Base-by-base conservation (phyloP, 2,113 vertebrate species). In the Podiceps cristatus region DNA sequence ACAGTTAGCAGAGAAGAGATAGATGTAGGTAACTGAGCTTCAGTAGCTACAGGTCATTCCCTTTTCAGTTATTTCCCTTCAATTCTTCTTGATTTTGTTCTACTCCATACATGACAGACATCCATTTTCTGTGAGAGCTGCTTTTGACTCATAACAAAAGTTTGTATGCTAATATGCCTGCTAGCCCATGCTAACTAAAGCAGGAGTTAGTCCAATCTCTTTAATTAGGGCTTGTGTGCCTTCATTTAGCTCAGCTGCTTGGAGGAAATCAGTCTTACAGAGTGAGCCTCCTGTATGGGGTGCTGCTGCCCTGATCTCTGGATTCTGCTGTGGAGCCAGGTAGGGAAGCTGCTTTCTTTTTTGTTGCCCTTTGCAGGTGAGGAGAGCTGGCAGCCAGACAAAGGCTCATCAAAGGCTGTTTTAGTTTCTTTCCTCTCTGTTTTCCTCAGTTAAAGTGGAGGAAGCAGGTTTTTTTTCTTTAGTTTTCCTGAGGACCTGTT, bases 211-310 rank as follows among this genome's bases (percentile, higher is more conserved):
- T 8, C 74, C 44, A 55, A 0, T 37, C 60, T 60, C 47, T 20
- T 90, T 71, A 75, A 82, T 85, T 78, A 75, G 25, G n/a, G 35
- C 18, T 87, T 69, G 20, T 17, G 22, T 79, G 35, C 13, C 29
- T 89, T 85, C 24, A 66, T 90, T 83, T 83, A 84, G 64, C 29
- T 85, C 66, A 87, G 84, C 56, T 95, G 64, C 20, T 69, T 77
- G 19, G 56, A 63, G 25, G n/a, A 81, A 87, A 66, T 62, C 31
- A 52, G 35, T 28, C 17, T 69, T 25, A 19, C 7, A 44, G 40
- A 47, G 27, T 13, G 9, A 73, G 20, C 13, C 2, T n/a, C 18
- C 33, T 5, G 1, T 2, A 1, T 7, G 12, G 17, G 42, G 37
- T 37, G 37, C 7, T 69, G 45, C n/a, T 92, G 33, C 37, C 11